phyloP scores from a whole-genome alignment of 2,888 invertebrate genomes.

The Latrodectus elegans region DNA sequence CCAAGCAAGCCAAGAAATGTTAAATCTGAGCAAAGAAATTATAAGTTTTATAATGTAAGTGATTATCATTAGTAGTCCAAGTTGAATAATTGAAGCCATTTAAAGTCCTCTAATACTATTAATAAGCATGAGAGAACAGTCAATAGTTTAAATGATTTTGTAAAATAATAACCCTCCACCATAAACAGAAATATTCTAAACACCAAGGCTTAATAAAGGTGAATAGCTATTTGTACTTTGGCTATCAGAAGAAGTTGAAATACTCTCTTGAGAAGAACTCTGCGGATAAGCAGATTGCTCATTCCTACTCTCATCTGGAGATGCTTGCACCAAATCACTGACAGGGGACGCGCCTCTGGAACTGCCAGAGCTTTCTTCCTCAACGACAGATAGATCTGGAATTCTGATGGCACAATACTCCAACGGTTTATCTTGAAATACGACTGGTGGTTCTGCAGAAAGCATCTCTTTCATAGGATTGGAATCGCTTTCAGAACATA shows the following conservation, averaged over 20 bases:
- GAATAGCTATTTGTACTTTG: conserved; percentile 67
- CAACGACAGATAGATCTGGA: conserved; percentile 57
- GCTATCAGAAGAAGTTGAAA: conserved; percentile 61
- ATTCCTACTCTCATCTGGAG: background rate
- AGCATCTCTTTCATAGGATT: background rate
- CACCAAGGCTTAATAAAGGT: conserved; percentile 32
- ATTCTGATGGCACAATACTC: conserved; percentile 53
- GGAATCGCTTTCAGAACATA: conserved; percentile 17
- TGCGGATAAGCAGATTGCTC: conserved; percentile 13
- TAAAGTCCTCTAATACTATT: too few species aligned
- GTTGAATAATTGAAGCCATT: too few species aligned
- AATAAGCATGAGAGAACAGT: too few species aligned
- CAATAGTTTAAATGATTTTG: too few species aligned
- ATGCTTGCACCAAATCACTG: conserved; percentile 15
- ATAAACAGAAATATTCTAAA: background rate
- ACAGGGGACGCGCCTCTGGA: conserved; percentile 48
- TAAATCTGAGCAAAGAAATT: too few species aligned
- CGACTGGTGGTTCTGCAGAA: conserved; percentile 11
- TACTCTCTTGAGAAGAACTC: conserved; percentile 66
- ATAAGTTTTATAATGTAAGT: too few species aligned
- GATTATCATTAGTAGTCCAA: too few species aligned
- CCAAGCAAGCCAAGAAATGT: too few species aligned
- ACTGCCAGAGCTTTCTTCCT: conserved; percentile 46
- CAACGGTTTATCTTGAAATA: conserved; percentile 47
- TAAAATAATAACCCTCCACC: too few species aligned